Evolutionary conservation across 2,888 invertebrate species (phyloP), one percentile per base, ranked within the genome.

Genomic region (Balanococcus diminutus): DNA sequence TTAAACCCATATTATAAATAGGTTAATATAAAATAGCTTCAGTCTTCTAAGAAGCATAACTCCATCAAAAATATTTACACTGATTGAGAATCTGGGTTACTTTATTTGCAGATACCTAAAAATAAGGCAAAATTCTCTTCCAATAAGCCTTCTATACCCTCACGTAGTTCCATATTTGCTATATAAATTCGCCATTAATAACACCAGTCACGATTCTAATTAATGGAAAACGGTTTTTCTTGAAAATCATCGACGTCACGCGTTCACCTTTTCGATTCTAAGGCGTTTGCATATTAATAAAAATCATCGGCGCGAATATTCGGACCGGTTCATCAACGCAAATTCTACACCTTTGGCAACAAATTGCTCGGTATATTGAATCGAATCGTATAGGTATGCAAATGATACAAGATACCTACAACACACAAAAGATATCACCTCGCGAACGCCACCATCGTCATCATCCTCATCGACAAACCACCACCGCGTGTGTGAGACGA

Each of bases 191-290:
- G 61, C 61, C 28, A 67, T 67, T 67, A 28, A 67, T 67, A 67
- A 67, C 28, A 67, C 61, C 28, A 75, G 75, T 75, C 75, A 75
- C 75, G 75, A 75, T 75, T 75, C 32, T 75, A 75, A 75, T 75
- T 75, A 75, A 75, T 75, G 75, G 75, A 75, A 75, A 75, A 75
- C 75, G 75, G 75, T 75, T 75, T 67, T 75, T 75, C 75, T 75
- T 75, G 32, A 75, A 75, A 75, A 75, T n/a, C 67, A 16, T 51
- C 51, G 28, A 1, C 61, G 75, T 75, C 75, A 75, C 75, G 75
- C 75, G 75, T 75, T 19, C 9, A 75, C 75, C 75, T 75, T n/a
- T 51, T 75, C 32, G 61, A 67, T 67, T 67, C 25, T 22, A 67
- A 28, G 28, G 28, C 25, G 61, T 14, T 14, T 28, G 25, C 14